Evolutionary conservation across 2,888 invertebrate genomes (phyloP).

Genomic region (Lycia hirtaria): DNA sequence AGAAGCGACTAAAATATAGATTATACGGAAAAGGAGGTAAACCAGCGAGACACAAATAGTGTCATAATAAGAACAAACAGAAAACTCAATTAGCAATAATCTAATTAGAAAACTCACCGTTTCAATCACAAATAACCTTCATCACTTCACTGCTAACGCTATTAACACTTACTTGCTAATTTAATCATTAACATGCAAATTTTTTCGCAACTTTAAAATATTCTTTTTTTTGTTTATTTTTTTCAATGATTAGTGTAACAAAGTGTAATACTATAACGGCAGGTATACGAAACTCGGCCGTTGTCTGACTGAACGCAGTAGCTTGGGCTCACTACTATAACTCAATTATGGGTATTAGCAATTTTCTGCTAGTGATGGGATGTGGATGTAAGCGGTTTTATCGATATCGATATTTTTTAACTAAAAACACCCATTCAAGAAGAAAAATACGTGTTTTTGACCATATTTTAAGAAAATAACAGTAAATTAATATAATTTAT

Average conservation of each 20-base stretch:
- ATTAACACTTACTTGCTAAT: constrained; percentile 7
- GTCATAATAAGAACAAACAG: constrained; percentile 1
- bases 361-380: constrained; percentile 70
- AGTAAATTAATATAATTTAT: background rate
- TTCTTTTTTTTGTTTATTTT: background rate
- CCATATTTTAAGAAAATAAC: background rate
- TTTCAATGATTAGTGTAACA: background rate
- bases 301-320: constrained; percentile 67
- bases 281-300: constrained; percentile 44
- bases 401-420: constrained; percentile 43
- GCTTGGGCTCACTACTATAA: constrained; percentile 76
- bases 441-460: background rate
- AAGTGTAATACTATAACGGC: constrained; percentile 22
- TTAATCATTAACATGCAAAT: background rate
- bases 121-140: constrained; percentile 24
- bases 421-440: no score
- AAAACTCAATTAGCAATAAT: constrained; percentile 32
- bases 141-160: constrained; percentile 8
- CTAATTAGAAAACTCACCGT: constrained; percentile 27
- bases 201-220: background rate
- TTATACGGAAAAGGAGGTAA: no score
- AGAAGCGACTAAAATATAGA: no score
- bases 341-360: constrained; percentile 84
- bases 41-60: no score
- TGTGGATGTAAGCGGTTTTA: constrained; percentile 34